These are phyloP conservation scores for Drosophila paranaensis DNA, from an alignment of 2,888 invertebrate genomes.

Conservation along the genomic window DNA sequence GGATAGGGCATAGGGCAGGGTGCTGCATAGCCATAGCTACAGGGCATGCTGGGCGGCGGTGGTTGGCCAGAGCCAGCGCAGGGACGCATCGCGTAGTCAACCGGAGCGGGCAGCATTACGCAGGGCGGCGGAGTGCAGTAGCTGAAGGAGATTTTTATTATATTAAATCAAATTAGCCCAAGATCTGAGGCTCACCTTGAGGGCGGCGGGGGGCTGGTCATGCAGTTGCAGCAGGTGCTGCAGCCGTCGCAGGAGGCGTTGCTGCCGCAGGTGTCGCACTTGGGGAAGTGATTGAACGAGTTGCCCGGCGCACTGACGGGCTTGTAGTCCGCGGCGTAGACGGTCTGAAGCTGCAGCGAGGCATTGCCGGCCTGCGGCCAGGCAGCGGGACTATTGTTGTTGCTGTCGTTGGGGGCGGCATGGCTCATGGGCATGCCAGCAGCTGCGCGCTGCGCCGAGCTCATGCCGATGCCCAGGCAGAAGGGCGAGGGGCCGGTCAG, in stretches of 20 bases:
- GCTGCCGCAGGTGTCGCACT: not conserved
- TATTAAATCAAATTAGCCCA: not conserved
- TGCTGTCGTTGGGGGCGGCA: not conserved
- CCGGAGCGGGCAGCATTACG: not conserved
- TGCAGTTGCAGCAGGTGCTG: not conserved
- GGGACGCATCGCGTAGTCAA: constrained; percentile 4
- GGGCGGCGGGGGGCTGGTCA: not conserved
- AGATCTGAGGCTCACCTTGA: not conserved
- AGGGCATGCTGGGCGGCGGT: not conserved
- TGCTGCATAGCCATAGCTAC: not conserved
- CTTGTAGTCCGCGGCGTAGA: constrained; percentile 48
- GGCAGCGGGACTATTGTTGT: not conserved
- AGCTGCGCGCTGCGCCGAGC: not conserved
- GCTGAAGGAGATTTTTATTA: not conserved
- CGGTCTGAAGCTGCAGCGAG: constrained; percentile 41
- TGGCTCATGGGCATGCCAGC: not conserved
- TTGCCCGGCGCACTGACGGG: constrained; percentile 35
- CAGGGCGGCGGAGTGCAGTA: not conserved
- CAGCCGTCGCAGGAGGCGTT: not conserved
- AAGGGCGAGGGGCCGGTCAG: constrained; percentile 7
- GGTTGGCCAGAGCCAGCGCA: not conserved
- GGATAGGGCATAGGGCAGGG: not conserved
- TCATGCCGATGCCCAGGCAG: constrained; percentile 9
- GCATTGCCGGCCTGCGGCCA: constrained; percentile 3
- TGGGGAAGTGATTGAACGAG: constrained; percentile 32